These are phyloP conservation scores for Odontomyia ornata DNA, from an alignment of 2,888 invertebrate genomes.

Conservation along the genomic window DNA sequence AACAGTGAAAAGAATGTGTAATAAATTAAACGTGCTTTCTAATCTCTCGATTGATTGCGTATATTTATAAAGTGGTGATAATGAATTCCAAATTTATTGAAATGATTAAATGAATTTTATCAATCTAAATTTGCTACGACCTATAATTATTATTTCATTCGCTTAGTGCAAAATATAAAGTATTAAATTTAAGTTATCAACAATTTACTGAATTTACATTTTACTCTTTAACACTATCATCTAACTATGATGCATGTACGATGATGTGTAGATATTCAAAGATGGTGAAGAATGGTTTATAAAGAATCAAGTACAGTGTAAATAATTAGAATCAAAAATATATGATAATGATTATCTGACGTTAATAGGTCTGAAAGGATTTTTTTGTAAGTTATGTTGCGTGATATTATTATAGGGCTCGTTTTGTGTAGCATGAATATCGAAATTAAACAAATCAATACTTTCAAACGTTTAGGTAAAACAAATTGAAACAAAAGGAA, in stretches of 20 bases:
- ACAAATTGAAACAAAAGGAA: constrained; percentile 43
- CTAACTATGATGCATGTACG: constrained; percentile 12
- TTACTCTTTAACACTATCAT: no score
- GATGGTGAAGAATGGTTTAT: not conserved
- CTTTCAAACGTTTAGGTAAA: constrained; percentile 32
- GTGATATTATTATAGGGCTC: constrained; percentile 23
- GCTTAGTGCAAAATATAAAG: not conserved
- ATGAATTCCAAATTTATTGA: no score
- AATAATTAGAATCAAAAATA: not conserved
- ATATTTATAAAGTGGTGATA: no score
- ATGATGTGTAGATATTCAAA: not conserved
- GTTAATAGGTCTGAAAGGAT: not conserved
- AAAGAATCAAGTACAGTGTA: no score
- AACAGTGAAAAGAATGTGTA: not conserved
- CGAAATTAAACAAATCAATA: no score
- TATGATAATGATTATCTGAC: not conserved
- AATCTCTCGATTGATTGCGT: no score
- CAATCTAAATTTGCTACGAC: no score
- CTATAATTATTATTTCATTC: not conserved
- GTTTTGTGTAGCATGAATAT: no score
- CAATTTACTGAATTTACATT: no score
- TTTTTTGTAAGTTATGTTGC: constrained; percentile 5
- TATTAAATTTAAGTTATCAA: not conserved
- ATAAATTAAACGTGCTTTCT: no score
- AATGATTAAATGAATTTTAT: no score